phyloP scores from a whole-genome alignment of 2,113 vertebrate species.

The Gymnobelideus leadbeateri region DNA sequence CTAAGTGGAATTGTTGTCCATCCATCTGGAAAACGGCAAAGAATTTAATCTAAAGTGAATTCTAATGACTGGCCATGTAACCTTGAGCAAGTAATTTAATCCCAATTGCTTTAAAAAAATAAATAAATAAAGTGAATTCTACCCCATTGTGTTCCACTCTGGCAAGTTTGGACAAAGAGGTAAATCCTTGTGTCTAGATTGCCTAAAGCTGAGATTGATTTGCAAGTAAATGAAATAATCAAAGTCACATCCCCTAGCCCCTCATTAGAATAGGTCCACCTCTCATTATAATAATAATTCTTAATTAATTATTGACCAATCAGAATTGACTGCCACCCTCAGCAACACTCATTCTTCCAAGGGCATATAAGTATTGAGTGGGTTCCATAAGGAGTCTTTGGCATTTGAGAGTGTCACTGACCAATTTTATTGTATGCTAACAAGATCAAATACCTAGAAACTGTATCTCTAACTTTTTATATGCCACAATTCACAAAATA shows the following conservation, averaged over 20 bases:
- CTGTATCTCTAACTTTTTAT: not conserved
- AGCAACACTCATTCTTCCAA: not conserved
- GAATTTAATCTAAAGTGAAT: not conserved
- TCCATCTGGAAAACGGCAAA: not conserved
- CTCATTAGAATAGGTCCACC: not conserved
- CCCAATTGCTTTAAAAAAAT: too few species aligned
- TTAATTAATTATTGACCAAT: not conserved
- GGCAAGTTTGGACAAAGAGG: too few species aligned
- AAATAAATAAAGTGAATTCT: not conserved
- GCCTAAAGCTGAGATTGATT: too few species aligned
- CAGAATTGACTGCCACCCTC: not conserved
- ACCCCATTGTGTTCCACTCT: not conserved
- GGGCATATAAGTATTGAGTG: not conserved
- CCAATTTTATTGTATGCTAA: not conserved
- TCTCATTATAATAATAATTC: not conserved
- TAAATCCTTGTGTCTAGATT: not conserved
- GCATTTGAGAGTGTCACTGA: not conserved
- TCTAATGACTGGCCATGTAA: too few species aligned
- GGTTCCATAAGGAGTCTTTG: not conserved
- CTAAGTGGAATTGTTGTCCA: not conserved
- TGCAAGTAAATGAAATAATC: not conserved
- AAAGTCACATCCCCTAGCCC: not conserved
- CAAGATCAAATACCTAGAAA: not conserved
- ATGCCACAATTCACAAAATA: not conserved
- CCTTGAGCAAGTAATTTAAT: not conserved